phyloP scores from a whole-genome alignment of 2,113 vertebrate genomes.

The Cathartes aura region DNA sequence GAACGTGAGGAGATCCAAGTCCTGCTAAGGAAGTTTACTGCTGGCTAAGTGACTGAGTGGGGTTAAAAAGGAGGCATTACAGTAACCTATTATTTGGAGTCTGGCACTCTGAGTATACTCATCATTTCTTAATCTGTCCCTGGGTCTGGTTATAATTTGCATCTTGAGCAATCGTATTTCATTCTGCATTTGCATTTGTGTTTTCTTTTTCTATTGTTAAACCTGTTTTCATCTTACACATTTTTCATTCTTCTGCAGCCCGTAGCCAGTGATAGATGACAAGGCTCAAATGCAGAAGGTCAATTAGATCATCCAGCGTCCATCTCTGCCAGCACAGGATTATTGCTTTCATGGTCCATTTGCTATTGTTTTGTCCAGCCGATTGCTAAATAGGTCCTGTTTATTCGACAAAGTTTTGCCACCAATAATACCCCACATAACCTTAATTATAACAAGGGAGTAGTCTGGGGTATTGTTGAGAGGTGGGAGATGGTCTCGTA shows the following conservation, averaged over 20 bases:
- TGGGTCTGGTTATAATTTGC: slow-evolving; percentile 41
- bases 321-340: background rate
- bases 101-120: background rate
- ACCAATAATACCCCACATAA: background rate
- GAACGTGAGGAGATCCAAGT: background rate
- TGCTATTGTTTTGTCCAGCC: slow-evolving; percentile 20
- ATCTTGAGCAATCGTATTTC: slow-evolving; percentile 4
- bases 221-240: slow-evolving; percentile 37
- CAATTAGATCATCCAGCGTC: slow-evolving; percentile 23
- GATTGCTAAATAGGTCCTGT: background rate
- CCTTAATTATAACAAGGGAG: background rate
- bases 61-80: slow-evolving; percentile 45
- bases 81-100: slow-evolving; percentile 50
- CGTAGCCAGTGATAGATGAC: slow-evolving; percentile 4
- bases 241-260: slow-evolving; percentile 46
- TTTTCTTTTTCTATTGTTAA: slow-evolving; percentile 61
- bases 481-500: background rate
- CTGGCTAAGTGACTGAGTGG: background rate
- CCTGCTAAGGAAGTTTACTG: background rate
- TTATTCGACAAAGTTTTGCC: background rate
- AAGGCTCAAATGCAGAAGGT: slow-evolving; percentile 3
- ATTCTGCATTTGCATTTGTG: slow-evolving; percentile 3
- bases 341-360: slow-evolving; percentile 23
- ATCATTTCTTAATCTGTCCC: slow-evolving; percentile 40
- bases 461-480: background rate